phyloP scores from a whole-genome alignment of 1,140 invertebrate genomes.

The Drosophila albomicans region DNA sequence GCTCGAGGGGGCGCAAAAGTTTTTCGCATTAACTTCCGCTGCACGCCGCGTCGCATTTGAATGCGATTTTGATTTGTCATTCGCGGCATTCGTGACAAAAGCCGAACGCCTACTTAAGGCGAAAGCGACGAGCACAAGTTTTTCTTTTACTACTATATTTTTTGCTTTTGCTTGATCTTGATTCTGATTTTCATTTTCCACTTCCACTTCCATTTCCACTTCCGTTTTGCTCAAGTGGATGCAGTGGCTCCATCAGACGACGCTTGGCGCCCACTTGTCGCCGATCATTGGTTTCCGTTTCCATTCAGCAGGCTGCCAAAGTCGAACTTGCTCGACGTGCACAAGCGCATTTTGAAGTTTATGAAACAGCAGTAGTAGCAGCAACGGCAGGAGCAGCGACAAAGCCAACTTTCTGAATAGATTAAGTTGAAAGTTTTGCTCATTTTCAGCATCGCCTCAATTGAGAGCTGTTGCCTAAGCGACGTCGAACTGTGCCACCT shows the following conservation, averaged over 20 bases:
- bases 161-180: conserved; percentile 48
- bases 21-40: conserved; percentile 83
- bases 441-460: conserved; percentile 79
- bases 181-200: conserved; percentile 6
- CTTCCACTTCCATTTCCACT: conserved; percentile 28
- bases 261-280: conserved; percentile 70
- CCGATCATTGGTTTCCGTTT: conserved; percentile 82
- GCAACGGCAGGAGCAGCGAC: conserved; percentile 14
- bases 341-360: conserved; percentile 82
- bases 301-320: conserved; percentile 22
- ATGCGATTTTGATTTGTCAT: conserved; percentile 83
- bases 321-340: conserved; percentile 61
- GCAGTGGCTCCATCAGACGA: conserved; percentile 20
- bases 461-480: conserved; percentile 53
- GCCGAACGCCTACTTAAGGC: conserved; percentile 67
- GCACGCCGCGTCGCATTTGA: conserved; percentile 80
- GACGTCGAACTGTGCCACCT: conserved; percentile 34
- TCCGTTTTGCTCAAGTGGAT: conserved; percentile 48
- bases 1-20: conserved; percentile 60
- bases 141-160: conserved; percentile 35
- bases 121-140: conserved; percentile 56
- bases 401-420: conserved; percentile 79
- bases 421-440: conserved; percentile 83
- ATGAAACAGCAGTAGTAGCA: conserved; percentile 59
- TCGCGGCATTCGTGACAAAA: conserved; percentile 75